Evolutionary conservation across 2,797 vertebrate species (phyloP).

Genomic region (Tokudaia muenninki): DNA sequence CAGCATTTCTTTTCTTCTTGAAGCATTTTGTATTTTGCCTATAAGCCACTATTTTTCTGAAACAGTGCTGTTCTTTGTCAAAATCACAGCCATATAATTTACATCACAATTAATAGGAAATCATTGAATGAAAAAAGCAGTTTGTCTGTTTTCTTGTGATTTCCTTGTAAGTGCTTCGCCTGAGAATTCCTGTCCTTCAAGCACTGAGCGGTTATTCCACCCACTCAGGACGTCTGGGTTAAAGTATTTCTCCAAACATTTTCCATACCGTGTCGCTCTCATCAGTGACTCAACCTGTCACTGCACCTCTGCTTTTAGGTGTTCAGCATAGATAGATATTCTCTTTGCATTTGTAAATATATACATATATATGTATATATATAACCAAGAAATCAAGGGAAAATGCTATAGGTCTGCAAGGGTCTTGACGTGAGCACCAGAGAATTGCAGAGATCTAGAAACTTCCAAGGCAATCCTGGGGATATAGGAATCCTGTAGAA

Average conservation of each 20-base stretch:
- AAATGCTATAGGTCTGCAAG: background rate
- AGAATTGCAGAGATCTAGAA: slow-evolving; percentile 55
- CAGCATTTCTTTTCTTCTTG: slow-evolving; percentile 65
- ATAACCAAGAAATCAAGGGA: slow-evolving; percentile 16
- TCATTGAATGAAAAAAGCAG: slow-evolving; percentile 66
- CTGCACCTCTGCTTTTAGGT: slow-evolving; percentile 35
- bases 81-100: slow-evolving; percentile 77
- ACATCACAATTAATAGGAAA: slow-evolving; percentile 83
- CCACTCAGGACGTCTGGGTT: slow-evolving; percentile 54
- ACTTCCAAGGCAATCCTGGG: slow-evolving; percentile 39
- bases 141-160: slow-evolving; percentile 65
- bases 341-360: background rate
- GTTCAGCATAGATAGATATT: background rate
- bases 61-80: slow-evolving; percentile 78
- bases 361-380: background rate
- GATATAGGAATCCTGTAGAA: slow-evolving; percentile 42
- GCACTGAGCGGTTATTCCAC: slow-evolving; percentile 36
- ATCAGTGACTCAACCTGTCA: background rate
- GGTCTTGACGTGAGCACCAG: background rate
- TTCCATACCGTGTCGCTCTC: slow-evolving; percentile 22
- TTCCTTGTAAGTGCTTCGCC: slow-evolving; percentile 67
- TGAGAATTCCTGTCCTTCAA: slow-evolving; percentile 51
- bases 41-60: slow-evolving; percentile 66
- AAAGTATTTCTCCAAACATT: slow-evolving; percentile 54
- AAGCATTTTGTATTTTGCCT: slow-evolving; percentile 74